Evolutionary conservation across 2,888 invertebrate species (phyloP).

Genomic region (Caenorhabditis zanzibari): DNA sequence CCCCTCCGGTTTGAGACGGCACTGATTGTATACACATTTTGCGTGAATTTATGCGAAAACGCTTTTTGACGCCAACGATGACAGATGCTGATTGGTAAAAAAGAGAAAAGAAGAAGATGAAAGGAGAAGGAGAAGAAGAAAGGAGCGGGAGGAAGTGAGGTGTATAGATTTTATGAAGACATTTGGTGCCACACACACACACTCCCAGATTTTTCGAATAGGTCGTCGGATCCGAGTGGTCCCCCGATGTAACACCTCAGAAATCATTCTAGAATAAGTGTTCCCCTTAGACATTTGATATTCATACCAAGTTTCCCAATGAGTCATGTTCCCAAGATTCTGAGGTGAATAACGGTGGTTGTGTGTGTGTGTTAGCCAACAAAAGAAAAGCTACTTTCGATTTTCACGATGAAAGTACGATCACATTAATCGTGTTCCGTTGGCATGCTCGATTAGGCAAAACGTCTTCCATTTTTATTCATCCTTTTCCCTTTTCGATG

Average conservation of each 20-base stretch:
- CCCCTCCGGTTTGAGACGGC: slow-evolving; percentile 5
- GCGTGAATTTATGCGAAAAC: slow-evolving; percentile 60
- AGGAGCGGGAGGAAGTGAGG: slow-evolving; percentile 35
- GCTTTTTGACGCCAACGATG: slow-evolving; percentile 61
- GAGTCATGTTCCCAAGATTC: slow-evolving; percentile 11
- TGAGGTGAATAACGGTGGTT: slow-evolving; percentile 27
- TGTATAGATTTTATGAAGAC: slow-evolving; percentile 66
- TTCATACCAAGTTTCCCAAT: neutral
- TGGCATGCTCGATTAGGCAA: slow-evolving; percentile 48
- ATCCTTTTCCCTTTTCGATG: neutral
- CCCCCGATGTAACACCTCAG: slow-evolving; percentile 45
- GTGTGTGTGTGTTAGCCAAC: slow-evolving; percentile 19
- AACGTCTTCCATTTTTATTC: slow-evolving; percentile 15
- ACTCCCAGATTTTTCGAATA: slow-evolving; percentile 46
- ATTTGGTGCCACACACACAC: slow-evolving; percentile 60
- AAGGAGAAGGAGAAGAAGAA: slow-evolving; percentile 2
- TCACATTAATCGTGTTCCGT: slow-evolving; percentile 32
- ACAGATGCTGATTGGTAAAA: slow-evolving; percentile 59
- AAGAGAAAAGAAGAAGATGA: slow-evolving; percentile 12
- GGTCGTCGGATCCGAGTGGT: slow-evolving; percentile 17
- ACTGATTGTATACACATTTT: slow-evolving; percentile 54
- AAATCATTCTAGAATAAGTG: slow-evolving; percentile 34
- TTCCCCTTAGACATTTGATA: neutral
- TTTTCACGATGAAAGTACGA: slow-evolving; percentile 17
- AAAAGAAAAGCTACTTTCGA: slow-evolving; percentile 35